A percentile compares a stretch with the other conserved stretches of the same genome.
These are phyloP conservation scores for Lacerta bilineata DNA, from an alignment of 2,797 vertebrate genomes.

Conservation along the genomic window DNA sequence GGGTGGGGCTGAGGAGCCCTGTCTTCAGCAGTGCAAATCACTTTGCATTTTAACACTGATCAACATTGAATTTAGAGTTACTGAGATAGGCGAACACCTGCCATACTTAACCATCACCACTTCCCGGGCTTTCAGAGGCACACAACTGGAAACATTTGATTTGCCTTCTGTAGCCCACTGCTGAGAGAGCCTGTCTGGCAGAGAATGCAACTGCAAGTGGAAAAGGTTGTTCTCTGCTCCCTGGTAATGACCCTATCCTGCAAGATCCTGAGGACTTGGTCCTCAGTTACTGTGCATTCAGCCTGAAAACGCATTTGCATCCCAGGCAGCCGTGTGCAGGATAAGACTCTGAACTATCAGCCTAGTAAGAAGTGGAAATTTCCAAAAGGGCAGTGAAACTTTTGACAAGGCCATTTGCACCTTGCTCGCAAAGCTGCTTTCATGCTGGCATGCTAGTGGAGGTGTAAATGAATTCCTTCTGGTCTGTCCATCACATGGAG, in stretches of 20 bases:
- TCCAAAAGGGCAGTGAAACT: conserved; percentile 39
- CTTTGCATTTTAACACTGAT: conserved; percentile 1
- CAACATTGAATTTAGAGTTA: background rate
- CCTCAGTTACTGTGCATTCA: background rate
- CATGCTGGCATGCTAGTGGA: conserved; percentile 28
- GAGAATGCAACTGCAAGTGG: background rate
- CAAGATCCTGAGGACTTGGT: background rate
- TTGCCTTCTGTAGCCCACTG: background rate
- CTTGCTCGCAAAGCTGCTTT: conserved; percentile 26
- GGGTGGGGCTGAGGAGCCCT: background rate
- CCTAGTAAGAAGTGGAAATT: conserved; percentile 5
- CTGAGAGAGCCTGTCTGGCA: background rate
- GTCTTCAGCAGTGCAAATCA: background rate
- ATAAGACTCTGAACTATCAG: conserved; percentile 7
- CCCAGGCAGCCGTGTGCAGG: background rate
- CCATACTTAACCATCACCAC: background rate
- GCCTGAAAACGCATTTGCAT: background rate
- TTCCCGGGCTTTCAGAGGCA: background rate
- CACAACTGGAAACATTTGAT: background rate
- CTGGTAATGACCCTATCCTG: conserved; percentile 1
- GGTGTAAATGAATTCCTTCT: conserved; percentile 49
- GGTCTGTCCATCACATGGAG: conserved; percentile 17
- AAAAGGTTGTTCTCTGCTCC: background rate
- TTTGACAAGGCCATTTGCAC: conserved; percentile 49
- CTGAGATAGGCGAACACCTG: background rate